Evolutionary conservation across 2,888 invertebrate species (phyloP).

Genomic region (Troglohyphantes excavatus): DNA sequence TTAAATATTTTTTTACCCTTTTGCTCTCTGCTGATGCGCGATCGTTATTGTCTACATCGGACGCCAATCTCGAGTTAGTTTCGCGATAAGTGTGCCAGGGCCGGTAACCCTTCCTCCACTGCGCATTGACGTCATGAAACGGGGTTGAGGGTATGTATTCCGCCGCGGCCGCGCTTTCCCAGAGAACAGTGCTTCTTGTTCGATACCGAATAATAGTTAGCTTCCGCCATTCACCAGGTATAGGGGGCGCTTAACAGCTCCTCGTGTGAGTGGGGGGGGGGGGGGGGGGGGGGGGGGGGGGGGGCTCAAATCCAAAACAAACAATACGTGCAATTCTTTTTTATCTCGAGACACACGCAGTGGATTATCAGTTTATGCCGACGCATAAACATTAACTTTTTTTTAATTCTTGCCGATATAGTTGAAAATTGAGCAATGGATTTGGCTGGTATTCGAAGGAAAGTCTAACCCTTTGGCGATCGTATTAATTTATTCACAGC

Average conservation of each 20-base stretch:
- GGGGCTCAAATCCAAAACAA: not conserved
- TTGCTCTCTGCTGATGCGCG: not conserved
- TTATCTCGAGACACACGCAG: not conserved
- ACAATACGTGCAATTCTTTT: not conserved
- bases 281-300: not conserved
- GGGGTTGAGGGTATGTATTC: conserved; percentile 19
- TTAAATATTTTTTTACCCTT: too few species aligned
- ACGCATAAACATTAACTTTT: not conserved
- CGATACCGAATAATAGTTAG: conserved; percentile 16
- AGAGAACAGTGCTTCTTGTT: not conserved
- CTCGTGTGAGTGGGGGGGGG: not conserved
- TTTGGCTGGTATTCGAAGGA: too few species aligned
- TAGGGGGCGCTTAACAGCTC: not conserved
- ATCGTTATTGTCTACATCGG: not conserved
- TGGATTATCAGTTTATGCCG: not conserved
- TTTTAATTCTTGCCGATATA: not conserved
- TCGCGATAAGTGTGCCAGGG: not conserved
- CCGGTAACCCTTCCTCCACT: not conserved
- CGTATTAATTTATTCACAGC: too few species aligned
- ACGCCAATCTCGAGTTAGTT: too few species aligned
- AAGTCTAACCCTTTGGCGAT: too few species aligned
- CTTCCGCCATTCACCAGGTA: not conserved
- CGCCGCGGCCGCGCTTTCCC: conserved; percentile 2
- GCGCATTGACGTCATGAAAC: conserved; percentile 76
- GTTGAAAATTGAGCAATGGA: too few species aligned